Evolutionary conservation across 2,888 invertebrate genomes (phyloP), one percentile per base, ranked within the genome.

Genomic region (Synanthedon myopaeformis): DNA sequence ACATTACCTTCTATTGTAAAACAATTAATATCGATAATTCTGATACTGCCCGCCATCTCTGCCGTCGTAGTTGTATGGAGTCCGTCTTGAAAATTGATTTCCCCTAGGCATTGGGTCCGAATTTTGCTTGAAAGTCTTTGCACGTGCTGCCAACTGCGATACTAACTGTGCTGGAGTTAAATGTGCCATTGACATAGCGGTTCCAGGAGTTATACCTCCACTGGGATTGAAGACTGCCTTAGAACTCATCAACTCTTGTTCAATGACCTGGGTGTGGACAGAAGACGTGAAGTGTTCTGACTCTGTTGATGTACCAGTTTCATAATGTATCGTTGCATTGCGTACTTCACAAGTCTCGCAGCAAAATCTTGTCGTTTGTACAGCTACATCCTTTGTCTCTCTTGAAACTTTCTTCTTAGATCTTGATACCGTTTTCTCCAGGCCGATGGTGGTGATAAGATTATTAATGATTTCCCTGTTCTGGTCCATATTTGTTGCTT

Each of bases 151-250:
- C 50, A 86, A 61, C 65, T 85, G 87, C 0, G 84, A 85, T 53
- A 87, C 85, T 54, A 87, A 64, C 62, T 87, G 87, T 41, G 87
- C 87, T 3, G 87, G 85, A 12, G 87, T 87, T 61, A 87, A 67
- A 55, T 87, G 87, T 13, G 85, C 77, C 52, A 87, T 83, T 4
- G 87, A 87, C 55, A 87, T 79, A 1, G 81, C 70, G 28, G 76
- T 75, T 41, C 76, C 71, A 42, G 76, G 78, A 3, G 71, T 62
- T 14, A 72, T 61, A 59, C 80, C 76, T 2, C 86, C 85, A 19
- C 70, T 76, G 0, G 85, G 80, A 49, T 76, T 81, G 60, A 85
- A 87, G 53, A 84, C 66, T 8, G 82, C 64, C 63, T 79, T 81
- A 3, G 86, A 86, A 65, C 63, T 85, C 17, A 75, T 59, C 52